Evolutionary conservation across 2,888 invertebrate genomes (phyloP).

Genomic region (Mellilla xanthometata): DNA sequence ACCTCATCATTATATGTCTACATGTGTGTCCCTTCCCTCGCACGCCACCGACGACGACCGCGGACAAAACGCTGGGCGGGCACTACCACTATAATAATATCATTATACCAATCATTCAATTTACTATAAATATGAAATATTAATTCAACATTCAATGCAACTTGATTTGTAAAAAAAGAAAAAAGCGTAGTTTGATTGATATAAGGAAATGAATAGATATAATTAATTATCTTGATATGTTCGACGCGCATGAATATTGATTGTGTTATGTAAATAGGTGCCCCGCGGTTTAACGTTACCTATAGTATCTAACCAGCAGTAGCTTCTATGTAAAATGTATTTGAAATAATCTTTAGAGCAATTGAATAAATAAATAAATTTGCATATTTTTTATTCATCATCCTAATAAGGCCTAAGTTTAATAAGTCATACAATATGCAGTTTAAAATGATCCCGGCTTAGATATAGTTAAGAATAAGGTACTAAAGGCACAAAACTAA

Average conservation of each 20-base stretch:
- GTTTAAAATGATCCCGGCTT: too few species aligned
- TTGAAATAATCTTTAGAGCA: too few species aligned
- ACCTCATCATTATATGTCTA: slow-evolving; percentile 21
- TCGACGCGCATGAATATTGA: not conserved
- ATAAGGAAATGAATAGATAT: slow-evolving; percentile 9
- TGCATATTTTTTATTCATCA: too few species aligned
- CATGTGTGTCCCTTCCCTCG: slow-evolving; percentile 27
- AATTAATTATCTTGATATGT: slow-evolving; percentile 15
- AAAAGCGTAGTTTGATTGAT: slow-evolving; percentile 2
- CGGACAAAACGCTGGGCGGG: slow-evolving; percentile 77
- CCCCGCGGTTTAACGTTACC: not conserved
- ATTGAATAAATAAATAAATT: too few species aligned
- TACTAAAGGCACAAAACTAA: too few species aligned
- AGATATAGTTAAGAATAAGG: too few species aligned
- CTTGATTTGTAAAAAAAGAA: not conserved
- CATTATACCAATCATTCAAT: slow-evolving; percentile 52
- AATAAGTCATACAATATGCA: too few species aligned
- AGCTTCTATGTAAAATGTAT: too few species aligned
- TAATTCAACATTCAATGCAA: slow-evolving; percentile 17
- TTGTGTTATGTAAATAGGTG: not conserved
- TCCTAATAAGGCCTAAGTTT: too few species aligned
- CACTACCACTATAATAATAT: slow-evolving; percentile 60
- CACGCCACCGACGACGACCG: slow-evolving; percentile 45
- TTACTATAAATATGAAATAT: slow-evolving; percentile 23
- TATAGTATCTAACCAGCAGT: too few species aligned